A percentile compares a stretch with the other conserved stretches of the same genome.
Conservation (phyloP, 2,113 vertebrate species). For the Phylloscopus trochiloides region DNA sequence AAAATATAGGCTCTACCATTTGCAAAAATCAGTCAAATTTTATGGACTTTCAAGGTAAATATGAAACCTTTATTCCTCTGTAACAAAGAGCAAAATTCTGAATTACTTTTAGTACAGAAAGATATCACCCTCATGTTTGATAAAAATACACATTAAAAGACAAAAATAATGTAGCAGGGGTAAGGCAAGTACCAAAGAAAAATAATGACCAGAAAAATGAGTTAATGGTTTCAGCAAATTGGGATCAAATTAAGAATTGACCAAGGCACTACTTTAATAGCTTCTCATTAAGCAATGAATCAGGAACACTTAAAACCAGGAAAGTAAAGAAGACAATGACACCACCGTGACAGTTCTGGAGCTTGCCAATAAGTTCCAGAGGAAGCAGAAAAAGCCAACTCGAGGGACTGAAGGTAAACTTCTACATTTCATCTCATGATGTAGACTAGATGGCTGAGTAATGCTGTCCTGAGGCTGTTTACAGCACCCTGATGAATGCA, state of each 20-base stretch:
- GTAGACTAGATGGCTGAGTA: neutral
- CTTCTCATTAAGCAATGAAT: neutral
- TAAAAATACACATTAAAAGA: neutral
- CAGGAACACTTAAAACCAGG: neutral
- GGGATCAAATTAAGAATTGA: neutral
- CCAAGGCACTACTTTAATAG: neutral
- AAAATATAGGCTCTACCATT: neutral
- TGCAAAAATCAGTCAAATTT: neutral
- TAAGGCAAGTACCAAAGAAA: neutral
- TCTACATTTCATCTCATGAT: neutral
- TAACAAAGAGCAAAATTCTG: neutral
- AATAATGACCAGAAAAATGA: neutral
- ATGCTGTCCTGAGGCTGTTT: neutral
- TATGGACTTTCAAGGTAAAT: neutral
- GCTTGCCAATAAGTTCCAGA: neutral
- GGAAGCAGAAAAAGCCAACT: neutral
- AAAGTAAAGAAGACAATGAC: neutral
- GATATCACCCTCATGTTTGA: neutral
- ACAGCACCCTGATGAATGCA: neutral
- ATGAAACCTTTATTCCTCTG: neutral
- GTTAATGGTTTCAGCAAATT: neutral
- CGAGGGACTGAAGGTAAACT: neutral
- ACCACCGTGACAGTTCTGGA: neutral
- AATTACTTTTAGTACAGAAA: neutral
- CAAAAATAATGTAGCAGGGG: neutral